Evolutionary conservation across 2,888 invertebrate species (phyloP), one percentile per base, ranked within the genome.

Genomic region (Mayetiola destructor): DNA sequence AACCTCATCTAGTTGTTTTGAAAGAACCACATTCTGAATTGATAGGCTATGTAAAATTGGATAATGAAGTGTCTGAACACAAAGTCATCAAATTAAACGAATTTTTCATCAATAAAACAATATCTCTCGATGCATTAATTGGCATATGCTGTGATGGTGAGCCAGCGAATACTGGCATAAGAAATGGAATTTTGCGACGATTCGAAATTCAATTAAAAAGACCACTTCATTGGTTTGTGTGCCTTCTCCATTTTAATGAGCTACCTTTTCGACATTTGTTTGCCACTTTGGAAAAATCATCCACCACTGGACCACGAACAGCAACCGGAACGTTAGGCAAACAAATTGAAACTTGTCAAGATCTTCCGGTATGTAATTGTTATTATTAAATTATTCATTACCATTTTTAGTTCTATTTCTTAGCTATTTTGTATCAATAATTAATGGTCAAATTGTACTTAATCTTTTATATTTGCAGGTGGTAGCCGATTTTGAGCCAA

Each of bases 241-340:
- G 53, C 27, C 30, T 53, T n/a, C 16, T 53, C 9, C 53, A 53
- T 23, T 53, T 53, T 14, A 53, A 53, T n/a, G 53, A 53, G 29
- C 53, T 53, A 21, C 8, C 53, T 14, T 53, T 53, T 14, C 27
- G 53, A 16, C 53, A 53, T 29, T 53, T 53, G n/a, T 53, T 23
- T n/a, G 30, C 10, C 3, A 10, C 27, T 23, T 53, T 53, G 30
- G 53, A 53, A 8, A 53, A 53, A 53, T 27, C 53, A 53, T n/a
- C 16, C 27, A 53, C 53, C 30, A 23, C 3, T 29, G 53, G 20
- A 36, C 36, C 36, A 36, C 36, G 36, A 36, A 9, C 12, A 36
- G n/a, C 36, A 36, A 36, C 36, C 36, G 36, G 12, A 36, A 36
- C 36, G 36, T 36, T 36, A 14, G n/a, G 36, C 36, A 36, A 36